Base-by-base conservation (phyloP, 2,797 vertebrate species). In the Cossypha heuglini region DNA sequence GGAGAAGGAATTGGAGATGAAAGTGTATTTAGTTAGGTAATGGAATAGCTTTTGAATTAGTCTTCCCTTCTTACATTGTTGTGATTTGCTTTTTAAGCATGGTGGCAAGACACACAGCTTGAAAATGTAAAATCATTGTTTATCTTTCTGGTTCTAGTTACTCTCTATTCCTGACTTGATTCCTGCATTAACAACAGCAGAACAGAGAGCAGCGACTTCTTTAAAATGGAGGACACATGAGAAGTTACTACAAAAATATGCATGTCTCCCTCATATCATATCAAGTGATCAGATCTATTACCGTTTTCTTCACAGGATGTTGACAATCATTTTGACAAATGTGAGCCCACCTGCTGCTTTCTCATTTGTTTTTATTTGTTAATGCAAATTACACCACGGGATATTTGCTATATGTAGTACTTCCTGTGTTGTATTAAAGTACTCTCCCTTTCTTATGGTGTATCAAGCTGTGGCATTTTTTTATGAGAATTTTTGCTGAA, bases 171-270 rank as follows among this genome's bases (percentile, higher is more conserved):
- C 98, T 67, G 98, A 99, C 84, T 96, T 99, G 97, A 98, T 99
- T 96, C 97, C 99, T 7, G 99, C 98, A 4, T 97, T 99, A 96
- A 98, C 98, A n/a, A 93, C 98, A 3, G 99, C 99, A 4, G 99
- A 99, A 88, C 99, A 99, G 97, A 98, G 98, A 97, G 98, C 98
- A 5, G 99, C 99, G 3, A 96, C 98, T 88, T 99, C 99, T 52
- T 98, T 99, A 69, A 99, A 99, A 66, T 99, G 99, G 99, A 98
- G 99, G 78, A 98, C 98, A 10, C 99, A 99, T 1, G 99, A 99
- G 97, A 99, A 99, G 94, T 97, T 99, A 83, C 97, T 99, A 63
- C 99, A 99, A 97, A 98, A 98, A 83, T 99, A 98, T 43, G 98
- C 98, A 87, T 99, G 99, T 95, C 97, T 99, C 96, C 99, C 99